phyloP scores from a whole-genome alignment of 2,888 invertebrate genomes.

The Julus scanicus region DNA sequence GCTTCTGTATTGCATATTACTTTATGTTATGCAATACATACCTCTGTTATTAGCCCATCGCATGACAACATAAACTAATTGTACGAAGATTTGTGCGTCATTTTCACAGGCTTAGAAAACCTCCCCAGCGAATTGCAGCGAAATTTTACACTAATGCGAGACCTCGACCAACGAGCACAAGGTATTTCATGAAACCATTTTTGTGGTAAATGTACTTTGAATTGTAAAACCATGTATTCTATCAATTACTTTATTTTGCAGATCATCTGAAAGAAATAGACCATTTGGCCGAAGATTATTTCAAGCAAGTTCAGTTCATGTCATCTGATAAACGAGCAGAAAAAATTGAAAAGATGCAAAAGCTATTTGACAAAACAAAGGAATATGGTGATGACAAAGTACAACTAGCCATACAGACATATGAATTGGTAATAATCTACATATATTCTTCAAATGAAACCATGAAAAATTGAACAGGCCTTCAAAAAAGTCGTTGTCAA shows the following conservation, averaged over 20 bases:
- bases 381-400: constrained; percentile 98
- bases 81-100: constrained; percentile 52
- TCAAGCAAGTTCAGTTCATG: constrained; percentile 78
- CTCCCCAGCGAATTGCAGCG: constrained; percentile 93
- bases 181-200: constrained; percentile 60
- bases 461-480: too few relatives aligned
- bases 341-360: constrained; percentile 84
- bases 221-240: not conserved
- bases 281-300: constrained; percentile 82
- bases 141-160: constrained; percentile 95
- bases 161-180: constrained; percentile 91
- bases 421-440: constrained; percentile 78
- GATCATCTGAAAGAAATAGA: constrained; percentile 86
- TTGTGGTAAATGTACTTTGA: not conserved
- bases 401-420: constrained; percentile 96
- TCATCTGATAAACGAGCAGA: constrained; percentile 84
- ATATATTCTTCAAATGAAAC: not conserved
- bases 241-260: constrained; percentile 60
- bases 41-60: too few relatives aligned
- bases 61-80: constrained; percentile 48
- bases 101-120: constrained; percentile 83
- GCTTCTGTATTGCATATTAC: too few relatives aligned
- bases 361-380: constrained; percentile 90
- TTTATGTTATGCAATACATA: too few relatives aligned
- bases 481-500: too few relatives aligned